Evolutionary conservation across 2,888 invertebrate species (phyloP), one percentile per base, ranked within the genome.

Genomic region (Sinodicranocentrus sp.): DNA sequence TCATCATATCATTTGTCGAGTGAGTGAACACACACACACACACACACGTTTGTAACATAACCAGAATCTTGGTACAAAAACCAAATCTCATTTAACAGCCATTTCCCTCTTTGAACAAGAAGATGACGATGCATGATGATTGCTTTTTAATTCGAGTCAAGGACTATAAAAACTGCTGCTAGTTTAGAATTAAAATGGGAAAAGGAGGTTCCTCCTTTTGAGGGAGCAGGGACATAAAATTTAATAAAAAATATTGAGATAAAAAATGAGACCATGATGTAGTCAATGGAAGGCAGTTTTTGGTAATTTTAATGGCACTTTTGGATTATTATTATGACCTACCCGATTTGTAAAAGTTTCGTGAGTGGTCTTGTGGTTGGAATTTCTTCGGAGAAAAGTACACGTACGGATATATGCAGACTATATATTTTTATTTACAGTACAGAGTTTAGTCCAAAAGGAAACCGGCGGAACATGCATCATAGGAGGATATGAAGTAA

Each of bases 301-400:
- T 65, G 65, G 67, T 72, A 63, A 72, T 80, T 72, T 72, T 80
- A 80, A 80, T 80, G 48, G 72, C 63, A 72, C 80, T 72, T 80
- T 80, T 72, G 72, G 80, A 80, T 80, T 80, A 80, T 63, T 72
- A 39, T 80, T 72, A 80, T 80, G 80, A 23, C 26, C 17, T 33
- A 10, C 8, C 65, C 43, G 52, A 48, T 6, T 48, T 48, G n/a
- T 48, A 48, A 10, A 48, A 48, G 2, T 10, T 6, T 2, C 48
- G 15, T 39, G 39, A n/a, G 15, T 5, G 48, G n/a, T 3, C 15
- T 10, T 10, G 15, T 10, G 2, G n/a, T 48, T 48, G n/a, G n/a
- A n/a, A n/a, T n/a, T n/a, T n/a, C n/a, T n/a, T n/a, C n/a, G n/a
- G n/a, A n/a, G n/a, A n/a, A 48, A 48, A 48, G 2, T n/a, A 15